phyloP scores from a whole-genome alignment of 2,797 vertebrate genomes.

The Pseudochaenichthys georgianus region DNA sequence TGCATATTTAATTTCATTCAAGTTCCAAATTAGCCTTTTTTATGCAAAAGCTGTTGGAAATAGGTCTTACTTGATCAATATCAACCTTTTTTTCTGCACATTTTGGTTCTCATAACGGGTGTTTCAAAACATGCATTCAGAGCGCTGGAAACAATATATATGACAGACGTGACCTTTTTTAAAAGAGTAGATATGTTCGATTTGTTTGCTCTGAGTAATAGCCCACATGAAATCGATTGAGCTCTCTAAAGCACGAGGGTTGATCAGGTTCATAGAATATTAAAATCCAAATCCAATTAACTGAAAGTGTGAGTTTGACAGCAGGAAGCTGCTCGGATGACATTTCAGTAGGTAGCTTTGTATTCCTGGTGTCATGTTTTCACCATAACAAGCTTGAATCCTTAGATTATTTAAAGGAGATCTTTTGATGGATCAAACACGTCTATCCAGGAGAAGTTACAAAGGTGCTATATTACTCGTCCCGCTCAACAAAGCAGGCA shows the following conservation, averaged over 20 bases:
- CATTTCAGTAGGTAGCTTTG: constrained; percentile 19
- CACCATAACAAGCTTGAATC: constrained; percentile 39
- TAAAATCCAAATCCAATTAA: constrained; percentile 45
- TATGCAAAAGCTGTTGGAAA: constrained; percentile 35
- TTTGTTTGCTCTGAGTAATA: constrained; percentile 44
- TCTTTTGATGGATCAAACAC: constrained; percentile 29
- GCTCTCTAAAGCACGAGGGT: constrained; percentile 1
- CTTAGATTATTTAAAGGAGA: constrained; percentile 6
- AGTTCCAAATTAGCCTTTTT: constrained; percentile 38
- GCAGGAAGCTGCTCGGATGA: background rate
- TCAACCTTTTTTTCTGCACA: constrained; percentile 22
- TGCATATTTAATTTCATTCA: constrained; percentile 67
- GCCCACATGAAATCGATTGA: constrained; percentile 50
- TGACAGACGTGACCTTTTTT: constrained; percentile 64
- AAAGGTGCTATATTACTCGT: constrained; percentile 11
- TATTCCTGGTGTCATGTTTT: constrained; percentile 10
- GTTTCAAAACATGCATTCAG: too few relatives aligned
- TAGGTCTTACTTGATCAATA: constrained; percentile 43
- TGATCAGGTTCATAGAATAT: constrained; percentile 27
- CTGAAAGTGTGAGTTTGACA: constrained; percentile 9
- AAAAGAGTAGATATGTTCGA: constrained; percentile 57
- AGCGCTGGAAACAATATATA: background rate
- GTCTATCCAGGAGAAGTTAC: background rate
- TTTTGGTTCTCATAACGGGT: constrained; percentile 51
- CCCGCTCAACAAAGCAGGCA: background rate